A percentile compares a stretch with the other conserved stretches of the same genome.
phyloP scores from a whole-genome alignment of 2,888 invertebrate species.

The Dolichomitus sp. region DNA sequence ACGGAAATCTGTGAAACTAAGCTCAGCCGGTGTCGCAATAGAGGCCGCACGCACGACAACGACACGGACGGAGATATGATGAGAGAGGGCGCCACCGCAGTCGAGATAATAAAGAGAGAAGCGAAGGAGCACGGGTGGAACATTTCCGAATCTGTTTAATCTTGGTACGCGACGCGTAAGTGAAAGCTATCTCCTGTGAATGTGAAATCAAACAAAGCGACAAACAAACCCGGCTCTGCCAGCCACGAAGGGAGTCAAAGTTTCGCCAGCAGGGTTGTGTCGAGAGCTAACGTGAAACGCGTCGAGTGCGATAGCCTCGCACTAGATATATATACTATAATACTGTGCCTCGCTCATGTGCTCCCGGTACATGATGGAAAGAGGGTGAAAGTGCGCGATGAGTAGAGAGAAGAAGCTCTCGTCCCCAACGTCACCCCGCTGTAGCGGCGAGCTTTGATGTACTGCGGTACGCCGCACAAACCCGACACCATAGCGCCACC shows the following conservation, averaged over 20 bases:
- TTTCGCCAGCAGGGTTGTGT: constrained; percentile 65
- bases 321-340: neutral
- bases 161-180: constrained; percentile 84
- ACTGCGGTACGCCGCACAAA: constrained; percentile 69
- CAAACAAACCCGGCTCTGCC: constrained; percentile 80
- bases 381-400: constrained; percentile 28
- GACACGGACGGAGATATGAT: neutral
- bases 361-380: constrained; percentile 24
- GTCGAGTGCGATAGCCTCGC: constrained; percentile 53
- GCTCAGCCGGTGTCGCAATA: neutral
- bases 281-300: constrained; percentile 65
- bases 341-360: constrained; percentile 8
- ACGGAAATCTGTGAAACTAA: neutral
- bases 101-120: constrained; percentile 50
- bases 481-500: constrained; percentile 81
- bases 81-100: constrained; percentile 31
- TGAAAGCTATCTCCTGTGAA: constrained; percentile 86
- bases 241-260: constrained; percentile 76
- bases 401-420: constrained; percentile 19
- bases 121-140: constrained; percentile 71
- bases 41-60: neutral
- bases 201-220: constrained; percentile 85
- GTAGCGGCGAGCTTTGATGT: constrained; percentile 81
- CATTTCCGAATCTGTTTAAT: constrained; percentile 86
- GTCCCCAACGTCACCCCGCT: neutral